A percentile compares a stretch with the other conserved stretches of the same genome.
Evolutionary conservation across 2,888 invertebrate species (phyloP).

Genomic region (Zaprionus bogoriensis): DNA sequence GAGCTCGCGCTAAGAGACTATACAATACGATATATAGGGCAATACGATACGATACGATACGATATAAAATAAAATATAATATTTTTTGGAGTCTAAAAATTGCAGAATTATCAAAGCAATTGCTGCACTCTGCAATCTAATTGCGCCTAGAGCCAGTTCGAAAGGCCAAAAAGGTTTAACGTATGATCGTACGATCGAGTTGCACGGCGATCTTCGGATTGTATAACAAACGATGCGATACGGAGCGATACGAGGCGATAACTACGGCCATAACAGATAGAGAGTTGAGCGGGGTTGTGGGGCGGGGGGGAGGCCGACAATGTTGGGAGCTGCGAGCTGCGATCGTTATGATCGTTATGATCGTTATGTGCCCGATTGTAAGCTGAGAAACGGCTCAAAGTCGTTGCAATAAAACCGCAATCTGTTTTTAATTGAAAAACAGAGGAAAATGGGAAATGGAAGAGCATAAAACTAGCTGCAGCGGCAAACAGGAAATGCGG

Average conservation of each 20-base stretch:
- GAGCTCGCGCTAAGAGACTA: too few species aligned
- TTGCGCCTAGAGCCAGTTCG: background rate
- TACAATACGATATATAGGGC: too few species aligned
- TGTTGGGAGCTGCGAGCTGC: background rate
- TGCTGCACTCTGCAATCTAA: slow-evolving; percentile 3
- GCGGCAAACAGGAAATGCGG: slow-evolving; percentile 67
- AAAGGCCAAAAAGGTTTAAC: background rate
- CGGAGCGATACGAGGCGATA: background rate
- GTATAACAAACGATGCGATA: background rate
- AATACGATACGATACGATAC: too few species aligned
- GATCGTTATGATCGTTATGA: background rate
- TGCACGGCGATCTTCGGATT: background rate
- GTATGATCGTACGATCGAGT: background rate
- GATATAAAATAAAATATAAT: too few species aligned
- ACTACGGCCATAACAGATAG: background rate
- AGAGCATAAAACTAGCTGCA: background rate
- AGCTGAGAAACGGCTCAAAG: slow-evolving; percentile 73
- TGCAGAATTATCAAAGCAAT: too few species aligned
- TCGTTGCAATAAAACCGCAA: slow-evolving; percentile 67
- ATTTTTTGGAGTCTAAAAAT: too few species aligned
- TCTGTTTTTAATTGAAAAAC: slow-evolving; percentile 65
- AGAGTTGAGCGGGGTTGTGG: too few species aligned
- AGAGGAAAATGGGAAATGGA: slow-evolving; percentile 7
- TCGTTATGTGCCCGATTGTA: slow-evolving; percentile 49
- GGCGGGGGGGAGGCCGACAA: too few species aligned